These are phyloP conservation scores for Acleris literana DNA, from an alignment of 2,888 invertebrate genomes.

Conservation along the genomic window DNA sequence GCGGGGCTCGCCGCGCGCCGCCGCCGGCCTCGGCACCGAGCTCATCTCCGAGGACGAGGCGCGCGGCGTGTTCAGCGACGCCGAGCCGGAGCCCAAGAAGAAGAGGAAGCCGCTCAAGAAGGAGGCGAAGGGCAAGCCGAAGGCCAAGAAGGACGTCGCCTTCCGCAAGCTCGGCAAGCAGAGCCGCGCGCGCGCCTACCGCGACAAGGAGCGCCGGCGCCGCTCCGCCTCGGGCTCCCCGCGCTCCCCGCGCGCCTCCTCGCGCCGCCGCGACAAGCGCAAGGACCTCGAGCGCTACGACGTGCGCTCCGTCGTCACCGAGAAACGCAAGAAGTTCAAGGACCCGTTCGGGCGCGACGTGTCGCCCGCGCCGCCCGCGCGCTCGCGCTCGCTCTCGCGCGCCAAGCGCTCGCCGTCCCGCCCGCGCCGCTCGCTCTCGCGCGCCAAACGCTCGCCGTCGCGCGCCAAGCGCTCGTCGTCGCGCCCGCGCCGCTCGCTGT, in stretches of 20 bases:
- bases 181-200: conserved; percentile 90
- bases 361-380: conserved; percentile 63
- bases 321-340: conserved; percentile 86
- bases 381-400: conserved; percentile 40
- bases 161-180: conserved; percentile 93
- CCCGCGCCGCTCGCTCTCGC: conserved; percentile 44
- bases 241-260: conserved; percentile 44
- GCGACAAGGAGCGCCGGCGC: conserved; percentile 82
- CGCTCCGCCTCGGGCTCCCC: conserved; percentile 45
- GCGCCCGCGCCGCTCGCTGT: conserved; percentile 59
- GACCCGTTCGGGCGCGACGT: conserved; percentile 92
- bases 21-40: conserved; percentile 86
- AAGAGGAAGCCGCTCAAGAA: conserved; percentile 48
- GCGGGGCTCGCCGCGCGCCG: conserved; percentile 65
- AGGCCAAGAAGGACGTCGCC: conserved; percentile 76
- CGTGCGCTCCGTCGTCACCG: conserved; percentile 90
- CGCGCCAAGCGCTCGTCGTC: conserved; percentile 34
- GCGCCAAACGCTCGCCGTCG: conserved; percentile 28
- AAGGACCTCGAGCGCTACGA: conserved; percentile 93
- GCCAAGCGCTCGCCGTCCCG: conserved; percentile 33
- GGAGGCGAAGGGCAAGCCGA: conserved; percentile 42
- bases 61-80: conserved; percentile 85
- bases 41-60: conserved; percentile 89
- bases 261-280: conserved; percentile 78
- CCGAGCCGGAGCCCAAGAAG: conserved; percentile 76